Evolutionary conservation across 2,113 vertebrate species (phyloP).

Genomic region (Perccottus glenii): DNA sequence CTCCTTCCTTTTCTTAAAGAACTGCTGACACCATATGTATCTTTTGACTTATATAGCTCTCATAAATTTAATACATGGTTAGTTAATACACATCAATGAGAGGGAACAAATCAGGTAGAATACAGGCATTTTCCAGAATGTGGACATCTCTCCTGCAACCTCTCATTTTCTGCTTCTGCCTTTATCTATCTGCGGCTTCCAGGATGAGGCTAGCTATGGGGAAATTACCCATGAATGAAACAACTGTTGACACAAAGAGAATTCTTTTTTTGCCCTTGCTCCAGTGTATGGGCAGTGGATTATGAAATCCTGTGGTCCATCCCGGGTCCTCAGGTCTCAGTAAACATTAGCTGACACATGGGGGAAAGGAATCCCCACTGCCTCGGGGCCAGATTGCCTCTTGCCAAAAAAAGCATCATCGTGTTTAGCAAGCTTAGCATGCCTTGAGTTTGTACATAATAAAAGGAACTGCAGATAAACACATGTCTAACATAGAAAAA

Average conservation of each 20-base stretch:
- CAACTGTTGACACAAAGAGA: conserved; percentile 78
- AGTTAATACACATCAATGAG: conserved; percentile 57
- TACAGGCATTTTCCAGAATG: conserved; percentile 58
- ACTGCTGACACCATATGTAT: conserved; percentile 64
- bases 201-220: conserved; percentile 48
- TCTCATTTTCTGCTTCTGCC: conserved; percentile 21
- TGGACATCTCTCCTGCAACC: conserved; percentile 49
- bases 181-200: conserved; percentile 37
- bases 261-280: conserved; percentile 68
- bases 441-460: conserved; percentile 30
- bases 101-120: conserved; percentile 44
- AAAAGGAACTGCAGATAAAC: conserved; percentile 9
- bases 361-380: conserved; percentile 77
- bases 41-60: conserved; percentile 45
- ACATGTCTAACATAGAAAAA: too few relatives aligned
- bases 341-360: conserved; percentile 80
- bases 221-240: conserved; percentile 78
- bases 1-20: conserved; percentile 27
- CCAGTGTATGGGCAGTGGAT: conserved; percentile 66
- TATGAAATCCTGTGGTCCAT: conserved; percentile 78
- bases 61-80: conserved; percentile 56
- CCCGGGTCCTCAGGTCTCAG: conserved; percentile 67
- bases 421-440: conserved; percentile 37
- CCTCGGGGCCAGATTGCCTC: conserved; percentile 65
- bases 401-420: conserved; percentile 60